Percentiles rank a stretch among this genome's conserved stretches.
Conservation (phyloP, 2,797 vertebrate species). For the Mareca strepera region DNA sequence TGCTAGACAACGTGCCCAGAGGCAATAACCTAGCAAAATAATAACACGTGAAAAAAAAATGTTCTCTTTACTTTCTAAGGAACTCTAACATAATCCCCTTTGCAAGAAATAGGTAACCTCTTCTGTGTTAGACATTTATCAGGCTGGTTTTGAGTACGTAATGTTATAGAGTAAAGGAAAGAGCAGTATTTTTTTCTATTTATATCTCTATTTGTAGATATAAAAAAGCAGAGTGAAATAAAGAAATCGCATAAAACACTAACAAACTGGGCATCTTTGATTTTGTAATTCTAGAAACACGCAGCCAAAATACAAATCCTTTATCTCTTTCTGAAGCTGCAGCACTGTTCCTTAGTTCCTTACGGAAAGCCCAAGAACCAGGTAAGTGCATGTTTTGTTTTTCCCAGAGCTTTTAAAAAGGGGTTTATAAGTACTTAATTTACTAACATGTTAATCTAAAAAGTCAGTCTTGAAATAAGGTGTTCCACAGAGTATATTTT, state of each 20-base stretch:
- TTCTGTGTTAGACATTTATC: not conserved
- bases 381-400: conserved; percentile 72
- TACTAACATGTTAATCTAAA: not conserved
- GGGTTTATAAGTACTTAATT: not conserved
- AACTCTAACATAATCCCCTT: not conserved
- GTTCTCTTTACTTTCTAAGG: not conserved
- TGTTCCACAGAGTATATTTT: not conserved
- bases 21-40: not conserved
- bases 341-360: conserved; percentile 83
- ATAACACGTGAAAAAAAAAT: not conserved
- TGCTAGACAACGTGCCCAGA: not conserved
- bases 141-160: not conserved
- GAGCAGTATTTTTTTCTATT: not conserved
- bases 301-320: conserved; percentile 84
- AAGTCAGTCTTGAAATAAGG: not conserved
- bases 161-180: not conserved
- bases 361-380: conserved; percentile 83
- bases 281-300: conserved; percentile 82
- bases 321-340: conserved; percentile 85
- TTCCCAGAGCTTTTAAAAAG: not conserved
- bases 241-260: not conserved
- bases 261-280: not conserved
- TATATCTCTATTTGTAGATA: not conserved
- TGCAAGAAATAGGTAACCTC: not conserved
- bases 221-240: not conserved